These are phyloP conservation scores for Caenorhabditis tropicalis DNA, from an alignment of 1,140 invertebrate species.

Conservation along the genomic window DNA sequence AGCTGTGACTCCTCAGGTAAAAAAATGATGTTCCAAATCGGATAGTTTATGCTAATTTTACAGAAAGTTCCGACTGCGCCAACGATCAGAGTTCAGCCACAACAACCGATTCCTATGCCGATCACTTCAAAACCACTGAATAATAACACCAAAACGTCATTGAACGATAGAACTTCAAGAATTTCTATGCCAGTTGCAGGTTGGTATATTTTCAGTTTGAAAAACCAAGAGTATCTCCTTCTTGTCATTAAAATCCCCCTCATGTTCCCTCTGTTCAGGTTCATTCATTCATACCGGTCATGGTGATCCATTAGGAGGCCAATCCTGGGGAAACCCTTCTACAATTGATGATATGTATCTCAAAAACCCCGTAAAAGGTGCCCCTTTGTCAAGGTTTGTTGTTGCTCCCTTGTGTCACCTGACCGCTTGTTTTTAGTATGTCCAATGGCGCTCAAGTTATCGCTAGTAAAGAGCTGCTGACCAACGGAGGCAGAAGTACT, in stretches of 20 bases:
- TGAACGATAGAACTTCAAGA: conserved; percentile 1
- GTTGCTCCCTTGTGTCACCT: not conserved
- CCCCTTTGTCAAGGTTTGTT: conserved; percentile 47
- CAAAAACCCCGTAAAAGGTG: conserved; percentile 56
- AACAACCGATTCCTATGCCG: not conserved
- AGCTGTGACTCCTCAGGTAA: conserved; percentile 13
- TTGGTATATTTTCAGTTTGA: not conserved
- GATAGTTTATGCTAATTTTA: not conserved
- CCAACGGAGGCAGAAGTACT: conserved; percentile 18
- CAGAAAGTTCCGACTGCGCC: conserved; percentile 9
- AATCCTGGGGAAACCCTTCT: conserved; percentile 55
- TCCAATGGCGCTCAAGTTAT: conserved; percentile 22
- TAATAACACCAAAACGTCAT: conserved; percentile 24
- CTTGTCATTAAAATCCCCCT: not conserved
- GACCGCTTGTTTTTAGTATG: not conserved
- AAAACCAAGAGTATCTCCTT: not conserved
- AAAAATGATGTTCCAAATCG: not conserved
- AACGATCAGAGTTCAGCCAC: not conserved
- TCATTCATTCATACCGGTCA: conserved; percentile 62
- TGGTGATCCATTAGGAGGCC: conserved; percentile 54
- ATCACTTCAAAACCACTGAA: not conserved
- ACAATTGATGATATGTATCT: conserved; percentile 58
- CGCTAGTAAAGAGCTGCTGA: conserved; percentile 23
- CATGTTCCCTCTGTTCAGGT: conserved; percentile 35
- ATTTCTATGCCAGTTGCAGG: conserved; percentile 29